A percentile compares a stretch with the other conserved stretches of the same genome.
Conservation (phyloP, 2,797 vertebrate species). For the Chaetodon trifasciatus region DNA sequence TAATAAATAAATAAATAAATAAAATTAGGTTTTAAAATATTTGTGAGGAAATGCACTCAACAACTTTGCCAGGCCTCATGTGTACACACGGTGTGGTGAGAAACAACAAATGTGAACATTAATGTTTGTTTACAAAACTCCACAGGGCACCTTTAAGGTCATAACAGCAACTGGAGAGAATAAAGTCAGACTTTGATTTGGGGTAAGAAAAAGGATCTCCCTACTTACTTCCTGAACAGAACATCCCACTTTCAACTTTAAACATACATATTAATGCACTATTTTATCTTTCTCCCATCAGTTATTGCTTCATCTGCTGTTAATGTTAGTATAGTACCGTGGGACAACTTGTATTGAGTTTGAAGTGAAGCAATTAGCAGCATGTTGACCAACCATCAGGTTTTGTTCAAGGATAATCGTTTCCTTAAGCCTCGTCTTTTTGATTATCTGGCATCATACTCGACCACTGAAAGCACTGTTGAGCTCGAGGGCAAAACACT, state of each 20-base stretch:
- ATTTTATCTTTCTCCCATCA: slow-evolving; percentile 7
- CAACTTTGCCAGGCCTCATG: not conserved
- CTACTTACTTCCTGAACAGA: not conserved
- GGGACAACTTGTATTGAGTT: not conserved
- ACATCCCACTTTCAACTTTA: slow-evolving; percentile 16
- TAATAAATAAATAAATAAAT: not conserved
- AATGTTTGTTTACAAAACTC: not conserved
- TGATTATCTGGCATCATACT: slow-evolving; percentile 29
- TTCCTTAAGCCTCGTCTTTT: slow-evolving; percentile 7
- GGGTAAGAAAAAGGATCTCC: not conserved
- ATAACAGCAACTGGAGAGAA: not conserved
- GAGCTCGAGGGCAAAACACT: not conserved
- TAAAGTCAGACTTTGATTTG: not conserved
- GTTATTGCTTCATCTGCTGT: slow-evolving; percentile 17
- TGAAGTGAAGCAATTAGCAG: slow-evolving; percentile 54
- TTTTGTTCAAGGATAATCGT: slow-evolving; percentile 13
- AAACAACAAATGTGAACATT: not conserved
- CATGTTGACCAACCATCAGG: slow-evolving; percentile 38
- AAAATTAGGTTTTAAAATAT: not conserved
- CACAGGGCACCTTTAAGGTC: slow-evolving; percentile 5
- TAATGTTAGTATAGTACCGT: not conserved
- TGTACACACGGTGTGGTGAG: not conserved
- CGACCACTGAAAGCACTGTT: not conserved
- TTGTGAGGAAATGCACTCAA: not conserved
- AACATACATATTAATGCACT: not conserved